A percentile compares a stretch with the other conserved stretches of the same genome.
Evolutionary conservation across 2,113 vertebrate species (phyloP).

Genomic region (western clawed frog (Xenopus tropicalis)): UCB_Xtro_10.0 CM004452.2:6615001-6615500

Average conservation of each 20-base stretch:
- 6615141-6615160: not conserved
- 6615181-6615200: no score
- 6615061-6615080: not conserved
- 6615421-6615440: not conserved
- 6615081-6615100: not conserved
- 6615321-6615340: not conserved
- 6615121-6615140: not conserved
- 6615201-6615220: no score
- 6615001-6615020: no score
- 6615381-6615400: not conserved
- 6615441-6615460: not conserved
- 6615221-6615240: no score
- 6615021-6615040: not conserved
- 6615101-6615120: not conserved
- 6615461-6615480: not conserved
- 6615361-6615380: not conserved
- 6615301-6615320: not conserved
- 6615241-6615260: no score
- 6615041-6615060: not conserved
- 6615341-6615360: not conserved
- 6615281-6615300: not conserved
- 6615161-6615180: not conserved
- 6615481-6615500: not conserved
- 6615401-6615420: not conserved
- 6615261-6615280: not conserved